A percentile compares a stretch with the other conserved stretches of the same genome.
These are phyloP conservation scores for Aspidiotus destructor DNA, from an alignment of 2,888 invertebrate genomes.

Conservation along the genomic window DNA sequence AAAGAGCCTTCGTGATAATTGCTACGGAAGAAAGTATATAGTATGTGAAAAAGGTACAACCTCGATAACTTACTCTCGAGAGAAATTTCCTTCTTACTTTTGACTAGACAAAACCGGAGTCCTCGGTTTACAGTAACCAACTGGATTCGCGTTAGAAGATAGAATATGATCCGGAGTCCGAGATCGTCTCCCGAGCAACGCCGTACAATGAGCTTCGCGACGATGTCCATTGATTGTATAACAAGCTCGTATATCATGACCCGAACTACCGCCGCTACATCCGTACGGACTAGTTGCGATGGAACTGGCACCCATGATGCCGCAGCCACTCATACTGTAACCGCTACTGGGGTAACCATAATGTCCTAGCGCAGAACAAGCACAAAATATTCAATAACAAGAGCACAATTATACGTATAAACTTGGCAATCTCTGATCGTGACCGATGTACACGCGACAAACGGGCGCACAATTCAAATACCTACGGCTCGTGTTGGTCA, in stretches of 20 bases:
- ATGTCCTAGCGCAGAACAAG: background rate
- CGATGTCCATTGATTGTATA: constrained; percentile 23
- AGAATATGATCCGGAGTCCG: constrained; percentile 35
- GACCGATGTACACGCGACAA: background rate
- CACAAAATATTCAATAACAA: constrained; percentile 2
- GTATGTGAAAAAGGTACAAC: background rate
- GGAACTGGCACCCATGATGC: background rate
- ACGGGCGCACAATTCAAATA: background rate
- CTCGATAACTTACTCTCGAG: background rate
- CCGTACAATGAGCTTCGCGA: constrained; percentile 21
- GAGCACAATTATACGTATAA: background rate
- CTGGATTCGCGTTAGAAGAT: constrained; percentile 35
- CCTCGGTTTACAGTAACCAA: constrained; percentile 35
- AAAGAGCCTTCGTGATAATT: constrained; percentile 21
- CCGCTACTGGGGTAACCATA: constrained; percentile 18
- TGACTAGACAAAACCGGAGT: constrained; percentile 34
- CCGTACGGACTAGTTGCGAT: background rate
- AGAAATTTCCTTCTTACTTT: constrained; percentile 29
- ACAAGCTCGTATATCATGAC: constrained; percentile 11
- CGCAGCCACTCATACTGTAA: constrained; percentile 7
- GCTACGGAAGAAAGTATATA: background rate
- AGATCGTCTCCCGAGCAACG: constrained; percentile 33
- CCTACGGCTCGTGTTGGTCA: constrained; percentile 30
- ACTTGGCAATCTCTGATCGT: background rate
- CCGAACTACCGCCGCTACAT: background rate